Evolutionary conservation across 2,888 invertebrate species (phyloP), one percentile per base, ranked within the genome.

Genomic region (Urechis unicinctus): DNA sequence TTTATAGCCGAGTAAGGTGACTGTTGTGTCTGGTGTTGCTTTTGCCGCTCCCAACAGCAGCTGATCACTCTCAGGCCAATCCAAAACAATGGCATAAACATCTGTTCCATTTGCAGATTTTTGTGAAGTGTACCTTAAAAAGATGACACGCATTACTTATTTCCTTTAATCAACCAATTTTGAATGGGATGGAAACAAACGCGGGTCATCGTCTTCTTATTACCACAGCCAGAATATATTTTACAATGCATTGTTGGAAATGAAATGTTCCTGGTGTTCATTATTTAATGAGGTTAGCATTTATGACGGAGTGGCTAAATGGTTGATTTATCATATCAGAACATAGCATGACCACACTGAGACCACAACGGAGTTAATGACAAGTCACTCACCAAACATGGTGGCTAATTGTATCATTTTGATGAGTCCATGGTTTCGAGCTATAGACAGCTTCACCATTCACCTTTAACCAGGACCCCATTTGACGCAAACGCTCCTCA

Each of bases 371-470:
- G n/a, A n/a, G n/a, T n/a, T n/a, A n/a, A n/a, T n/a, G n/a, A n/a
- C n/a, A n/a, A n/a, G n/a, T n/a, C n/a, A n/a, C n/a, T n/a, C 61
- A 91, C 91, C 92, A 92, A 9, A 89, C 85, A 55, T 82, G 78
- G 0, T 82, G 72, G 1, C 84, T 84, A 17, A 83, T 50, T 0
- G 88, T 78, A 58, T 81, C 93, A 69, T 91, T 92, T 78, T 93
- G 93, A 56, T 82, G 79, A 1, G 71, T 74, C 91, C 92, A 94
- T 0, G 93, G 91, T 3, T 80, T 82, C 1, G 85, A 85, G 2
- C 79, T 80, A 70, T 91, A 94, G 64, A 94, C 89, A 0, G 90
- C 91, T 71, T 91, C 89, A 0, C 92, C 93, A 68, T 93, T 94
- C n/a, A 85, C 78, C 1, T 78, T 70, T 17, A 94, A 79, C 93